Evolutionary conservation across 2,888 invertebrate genomes (phyloP).

Genomic region (Eristalis intricaria): DNA sequence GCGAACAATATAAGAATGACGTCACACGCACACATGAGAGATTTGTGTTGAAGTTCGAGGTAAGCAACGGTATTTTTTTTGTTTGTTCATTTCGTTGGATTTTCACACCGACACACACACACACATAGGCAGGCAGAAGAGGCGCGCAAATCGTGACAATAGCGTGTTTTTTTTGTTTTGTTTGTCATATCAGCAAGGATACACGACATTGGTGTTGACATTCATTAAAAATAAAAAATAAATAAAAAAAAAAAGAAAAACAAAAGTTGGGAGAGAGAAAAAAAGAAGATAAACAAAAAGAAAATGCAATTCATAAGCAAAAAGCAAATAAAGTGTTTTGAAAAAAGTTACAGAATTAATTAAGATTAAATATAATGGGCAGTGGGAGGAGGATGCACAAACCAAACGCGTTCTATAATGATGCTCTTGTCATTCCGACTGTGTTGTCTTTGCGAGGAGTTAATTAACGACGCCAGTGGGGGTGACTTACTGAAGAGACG

Average conservation of each 20-base stretch:
- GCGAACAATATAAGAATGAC: constrained; percentile 67
- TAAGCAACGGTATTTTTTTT: constrained; percentile 30
- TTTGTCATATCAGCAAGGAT: constrained; percentile 40
- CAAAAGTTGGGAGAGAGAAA: constrained; percentile 13
- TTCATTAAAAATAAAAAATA: constrained; percentile 40
- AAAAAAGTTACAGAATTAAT: constrained; percentile 10
- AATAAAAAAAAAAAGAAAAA: constrained; percentile 18
- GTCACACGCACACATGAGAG: constrained; percentile 43
- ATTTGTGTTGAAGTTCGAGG: constrained; percentile 59
- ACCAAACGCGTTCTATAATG: constrained; percentile 24
- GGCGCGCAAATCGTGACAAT: constrained; percentile 41
- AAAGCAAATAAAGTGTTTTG: constrained; percentile 42
- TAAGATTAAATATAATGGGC: constrained; percentile 26
- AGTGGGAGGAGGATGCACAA: constrained; percentile 20
- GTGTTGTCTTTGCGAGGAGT: not conserved
- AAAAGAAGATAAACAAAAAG: constrained; percentile 11
- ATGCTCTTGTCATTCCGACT: constrained; percentile 35
- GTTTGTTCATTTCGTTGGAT: not conserved
- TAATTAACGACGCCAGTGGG: not conserved
- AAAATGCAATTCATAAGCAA: constrained; percentile 63
- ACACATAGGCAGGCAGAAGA: constrained; percentile 12
- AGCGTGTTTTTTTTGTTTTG: constrained; percentile 10
- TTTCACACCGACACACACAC: constrained; percentile 29
- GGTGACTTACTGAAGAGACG: not conserved
- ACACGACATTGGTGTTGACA: constrained; percentile 56